Evolutionary conservation across 2,888 invertebrate species (phyloP), one percentile per base, ranked within the genome.

Genomic region (Dryococelus australis): DNA sequence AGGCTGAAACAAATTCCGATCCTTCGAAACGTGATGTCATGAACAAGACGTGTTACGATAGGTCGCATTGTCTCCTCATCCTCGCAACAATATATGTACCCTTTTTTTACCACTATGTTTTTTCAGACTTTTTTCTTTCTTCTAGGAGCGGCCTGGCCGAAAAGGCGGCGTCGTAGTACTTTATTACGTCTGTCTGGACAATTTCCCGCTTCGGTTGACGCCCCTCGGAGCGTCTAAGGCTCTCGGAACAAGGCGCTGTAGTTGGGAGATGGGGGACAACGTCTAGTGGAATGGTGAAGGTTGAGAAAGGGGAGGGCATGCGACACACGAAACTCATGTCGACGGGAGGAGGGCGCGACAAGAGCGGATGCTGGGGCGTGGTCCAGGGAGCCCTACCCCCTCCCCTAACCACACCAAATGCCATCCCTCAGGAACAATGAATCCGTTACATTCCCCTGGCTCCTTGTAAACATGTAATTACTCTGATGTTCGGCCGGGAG

Each of bases 1-100:
- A 65, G 65, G 20, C 65, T 9, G 65, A n/a, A 65, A 65, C 65
- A 65, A 65, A 65, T 65, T 65, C 65, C 65, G 65, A 65, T 65
- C n/a, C 65, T 65, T 65, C 65, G 65, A 24, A 24, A 65, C 65
- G 65, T 65, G 65, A 65, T 65, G 65, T 65, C 65, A 65, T 9
- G 65, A 65, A 65, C 65, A 65, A 65, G 65, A 65, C 65, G 65
- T 65, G 65, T 65, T 65, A 65, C 65, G 65, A 65, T 65, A 65
- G 65, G 65, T 65, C 65, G 65, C 65, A 65, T 65, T 65, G 65
- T 65, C 65, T 65, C n/a, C n/a, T 65, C n/a, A 24, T 65, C 65
- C 65, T 65, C 65, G 65, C 24, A 65, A 65, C 65, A 65, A 20
- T 65, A 65, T 65, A 65, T 65, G 65, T 65, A 65, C 8, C 8